phyloP scores from a whole-genome alignment of 2,797 vertebrate genomes.

The Chrosomus eos region DNA sequence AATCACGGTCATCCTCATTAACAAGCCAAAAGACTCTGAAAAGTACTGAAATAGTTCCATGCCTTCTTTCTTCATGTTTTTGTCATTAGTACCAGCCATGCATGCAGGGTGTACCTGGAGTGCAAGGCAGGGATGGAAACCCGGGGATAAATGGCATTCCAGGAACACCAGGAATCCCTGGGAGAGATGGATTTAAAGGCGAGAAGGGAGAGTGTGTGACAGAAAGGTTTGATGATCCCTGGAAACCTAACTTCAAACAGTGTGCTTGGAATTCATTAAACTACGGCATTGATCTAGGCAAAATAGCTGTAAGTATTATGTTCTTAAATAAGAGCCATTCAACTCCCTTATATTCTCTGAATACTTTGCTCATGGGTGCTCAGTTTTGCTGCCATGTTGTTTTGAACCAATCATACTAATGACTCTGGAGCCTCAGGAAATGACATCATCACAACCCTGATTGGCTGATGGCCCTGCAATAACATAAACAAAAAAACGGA shows the following conservation, averaged over 20 bases:
- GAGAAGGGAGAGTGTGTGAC: constrained; percentile 86
- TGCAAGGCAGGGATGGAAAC: constrained; percentile 84
- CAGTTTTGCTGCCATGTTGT: not conserved
- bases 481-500: not conserved
- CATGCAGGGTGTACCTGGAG: constrained; percentile 80
- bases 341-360: not conserved
- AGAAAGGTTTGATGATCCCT: constrained; percentile 83
- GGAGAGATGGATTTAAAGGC: constrained; percentile 84
- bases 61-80: constrained; percentile 22
- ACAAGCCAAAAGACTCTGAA: not conserved
- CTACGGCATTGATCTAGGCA: constrained; percentile 88
- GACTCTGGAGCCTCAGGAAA: not conserved
- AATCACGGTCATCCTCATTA: constrained; percentile 5
- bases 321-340: not conserved
- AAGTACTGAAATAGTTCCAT: not conserved
- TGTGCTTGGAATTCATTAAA: constrained; percentile 86
- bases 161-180: constrained; percentile 85
- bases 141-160: constrained; percentile 85
- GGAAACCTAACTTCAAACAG: constrained; percentile 89
- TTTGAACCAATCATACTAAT: not conserved
- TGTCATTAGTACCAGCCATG: constrained; percentile 82
- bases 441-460: not conserved
- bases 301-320: constrained; percentile 80
- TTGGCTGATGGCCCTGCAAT: not conserved
- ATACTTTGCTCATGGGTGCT: not conserved